Evolutionary conservation across 1,140 invertebrate species (phyloP).

Genomic region (Diuraphis noxia): DNA sequence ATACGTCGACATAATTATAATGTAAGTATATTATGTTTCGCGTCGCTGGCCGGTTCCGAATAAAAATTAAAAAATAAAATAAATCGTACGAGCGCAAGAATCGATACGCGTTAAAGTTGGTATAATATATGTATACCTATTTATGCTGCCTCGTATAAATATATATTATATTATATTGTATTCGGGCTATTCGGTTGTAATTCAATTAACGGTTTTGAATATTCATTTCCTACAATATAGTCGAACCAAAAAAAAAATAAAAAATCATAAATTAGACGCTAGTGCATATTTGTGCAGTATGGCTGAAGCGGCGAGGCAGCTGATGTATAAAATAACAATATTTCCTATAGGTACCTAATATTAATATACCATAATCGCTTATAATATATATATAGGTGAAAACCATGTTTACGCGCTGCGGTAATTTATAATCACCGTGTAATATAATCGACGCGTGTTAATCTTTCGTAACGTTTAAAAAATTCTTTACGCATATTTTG

Average conservation of each 20-base stretch:
- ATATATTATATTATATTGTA: background rate
- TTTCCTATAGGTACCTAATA: background rate
- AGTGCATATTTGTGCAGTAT: background rate
- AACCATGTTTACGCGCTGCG: background rate
- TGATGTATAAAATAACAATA: background rate
- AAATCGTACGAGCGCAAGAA: background rate
- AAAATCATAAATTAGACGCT: background rate
- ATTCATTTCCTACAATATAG: background rate
- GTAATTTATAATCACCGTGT: constrained; percentile 19
- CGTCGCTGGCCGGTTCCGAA: background rate
- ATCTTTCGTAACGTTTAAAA: constrained; percentile 18
- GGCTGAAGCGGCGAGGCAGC: background rate
- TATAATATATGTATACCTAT: no score
- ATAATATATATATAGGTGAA: background rate
- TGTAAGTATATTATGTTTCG: constrained; percentile 6
- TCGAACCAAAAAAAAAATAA: background rate
- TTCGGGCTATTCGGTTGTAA: background rate
- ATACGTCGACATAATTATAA: background rate
- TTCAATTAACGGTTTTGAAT: constrained; percentile 21
- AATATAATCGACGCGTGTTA: constrained; percentile 1
- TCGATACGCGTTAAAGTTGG: background rate
- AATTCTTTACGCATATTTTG: constrained; percentile 26
- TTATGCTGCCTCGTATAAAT: background rate
- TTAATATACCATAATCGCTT: background rate
- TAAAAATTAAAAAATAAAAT: background rate